A percentile compares a stretch with the other conserved stretches of the same genome.
Evolutionary conservation across 2,113 vertebrate species (phyloP).

Genomic region (Anoura caudifer): DNA sequence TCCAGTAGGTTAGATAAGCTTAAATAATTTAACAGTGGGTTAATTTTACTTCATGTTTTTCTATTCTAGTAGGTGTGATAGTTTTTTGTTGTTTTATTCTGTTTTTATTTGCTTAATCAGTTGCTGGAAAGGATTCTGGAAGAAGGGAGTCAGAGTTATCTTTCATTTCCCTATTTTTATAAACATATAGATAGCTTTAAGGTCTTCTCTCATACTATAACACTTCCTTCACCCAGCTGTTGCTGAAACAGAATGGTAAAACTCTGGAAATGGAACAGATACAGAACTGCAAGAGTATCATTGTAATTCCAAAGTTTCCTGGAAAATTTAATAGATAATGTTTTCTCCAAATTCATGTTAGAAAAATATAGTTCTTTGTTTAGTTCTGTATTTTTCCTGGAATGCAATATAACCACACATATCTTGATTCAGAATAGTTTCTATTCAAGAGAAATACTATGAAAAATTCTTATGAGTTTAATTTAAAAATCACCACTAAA

Average conservation of each 20-base stretch:
- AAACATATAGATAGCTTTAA: background rate
- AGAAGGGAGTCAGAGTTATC: background rate
- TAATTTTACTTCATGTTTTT: background rate
- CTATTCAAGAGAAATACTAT: background rate
- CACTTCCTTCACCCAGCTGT: background rate
- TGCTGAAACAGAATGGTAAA: background rate
- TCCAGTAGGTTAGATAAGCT: background rate
- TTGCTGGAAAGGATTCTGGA: background rate
- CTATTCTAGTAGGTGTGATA: background rate
- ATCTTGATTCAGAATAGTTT: background rate
- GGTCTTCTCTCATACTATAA: background rate
- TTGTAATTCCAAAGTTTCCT: background rate
- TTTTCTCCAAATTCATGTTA: background rate
- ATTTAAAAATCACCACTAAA: background rate
- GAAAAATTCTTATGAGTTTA: background rate
- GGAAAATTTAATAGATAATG: background rate
- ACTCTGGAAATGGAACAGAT: background rate
- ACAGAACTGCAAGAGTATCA: background rate
- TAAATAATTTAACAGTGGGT: background rate
- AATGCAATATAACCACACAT: background rate
- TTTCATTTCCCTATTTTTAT: background rate
- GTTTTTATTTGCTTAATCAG: background rate
- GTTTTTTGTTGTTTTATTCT: background rate
- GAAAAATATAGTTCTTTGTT: background rate
- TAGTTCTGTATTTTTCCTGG: background rate